Evolutionary conservation across 2,113 vertebrate genomes (phyloP).

Genomic region (Dolichotis patagonum): DNA sequence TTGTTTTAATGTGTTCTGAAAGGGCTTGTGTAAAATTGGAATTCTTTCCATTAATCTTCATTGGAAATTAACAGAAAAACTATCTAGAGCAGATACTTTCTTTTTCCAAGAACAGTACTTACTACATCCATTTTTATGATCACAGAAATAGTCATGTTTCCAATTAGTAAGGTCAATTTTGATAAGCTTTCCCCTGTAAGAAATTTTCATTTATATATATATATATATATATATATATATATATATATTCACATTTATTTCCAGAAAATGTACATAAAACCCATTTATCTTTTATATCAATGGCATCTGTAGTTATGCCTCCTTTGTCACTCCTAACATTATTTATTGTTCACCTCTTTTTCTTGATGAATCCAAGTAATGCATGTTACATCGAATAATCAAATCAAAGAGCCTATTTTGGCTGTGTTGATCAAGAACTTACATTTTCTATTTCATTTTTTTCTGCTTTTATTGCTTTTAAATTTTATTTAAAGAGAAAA

Average conservation of each 20-base stretch:
- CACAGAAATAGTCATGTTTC: not conserved
- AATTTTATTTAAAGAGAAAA: too few species aligned
- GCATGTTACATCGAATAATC: not conserved
- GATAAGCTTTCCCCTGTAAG: not conserved
- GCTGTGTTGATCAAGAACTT: not conserved
- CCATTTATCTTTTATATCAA: not conserved
- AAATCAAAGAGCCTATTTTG: not conserved
- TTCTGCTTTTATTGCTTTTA: not conserved
- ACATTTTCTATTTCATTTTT: slow-evolving; percentile 21
- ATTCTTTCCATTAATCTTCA: not conserved
- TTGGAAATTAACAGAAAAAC: slow-evolving; percentile 46
- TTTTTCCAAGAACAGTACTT: slow-evolving; percentile 5
- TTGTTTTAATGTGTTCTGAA: slow-evolving; percentile 9
- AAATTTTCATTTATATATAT: slow-evolving; percentile 46
- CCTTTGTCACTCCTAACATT: slow-evolving; percentile 5
- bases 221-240: slow-evolving; percentile 51
- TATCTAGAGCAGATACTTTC: not conserved
- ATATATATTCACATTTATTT: slow-evolving; percentile 11
- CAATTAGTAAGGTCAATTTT: not conserved
- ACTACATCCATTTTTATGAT: not conserved
- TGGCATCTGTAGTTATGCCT: not conserved
- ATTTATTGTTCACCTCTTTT: not conserved
- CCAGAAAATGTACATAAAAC: slow-evolving; percentile 20
- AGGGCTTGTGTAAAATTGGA: not conserved
- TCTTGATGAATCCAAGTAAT: not conserved